These are phyloP conservation scores for Drosophila grimshawi DNA, from an alignment of 1,140 invertebrate species.

Conservation along the genomic window DNA sequence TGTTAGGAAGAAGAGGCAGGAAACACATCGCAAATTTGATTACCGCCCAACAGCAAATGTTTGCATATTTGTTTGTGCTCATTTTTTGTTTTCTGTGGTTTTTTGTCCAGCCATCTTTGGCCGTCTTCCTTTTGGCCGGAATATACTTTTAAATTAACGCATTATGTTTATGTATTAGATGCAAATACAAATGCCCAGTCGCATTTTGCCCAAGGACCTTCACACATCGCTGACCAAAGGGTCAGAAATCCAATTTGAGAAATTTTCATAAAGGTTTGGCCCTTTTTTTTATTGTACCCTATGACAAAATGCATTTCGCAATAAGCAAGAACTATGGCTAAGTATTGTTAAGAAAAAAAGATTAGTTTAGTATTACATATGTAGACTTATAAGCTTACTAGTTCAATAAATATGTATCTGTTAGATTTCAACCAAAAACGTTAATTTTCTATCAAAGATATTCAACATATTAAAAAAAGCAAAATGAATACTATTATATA, in stretches of 20 bases:
- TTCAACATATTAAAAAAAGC: too few relatives aligned
- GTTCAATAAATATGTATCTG: too few relatives aligned
- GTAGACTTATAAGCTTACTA: too few relatives aligned
- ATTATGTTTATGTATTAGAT: constrained; percentile 83
- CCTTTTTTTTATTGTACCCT: constrained; percentile 25
- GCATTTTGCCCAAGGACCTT: constrained; percentile 69
- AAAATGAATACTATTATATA: too few relatives aligned
- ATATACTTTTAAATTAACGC: constrained; percentile 79
- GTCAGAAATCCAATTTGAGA: constrained; percentile 81
- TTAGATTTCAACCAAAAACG: too few relatives aligned
- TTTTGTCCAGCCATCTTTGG: constrained; percentile 22
- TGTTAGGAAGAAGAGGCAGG: constrained; percentile 31
- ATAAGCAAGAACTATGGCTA: neutral
- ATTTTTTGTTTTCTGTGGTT: constrained; percentile 14
- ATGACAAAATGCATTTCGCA: neutral
- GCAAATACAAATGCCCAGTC: constrained; percentile 67
- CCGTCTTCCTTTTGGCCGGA: constrained; percentile 31
- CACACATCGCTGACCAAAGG: constrained; percentile 81
- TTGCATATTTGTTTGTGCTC: constrained; percentile 60
- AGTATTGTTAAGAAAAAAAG: neutral
- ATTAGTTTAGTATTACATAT: too few relatives aligned
- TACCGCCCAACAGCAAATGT: constrained; percentile 66
- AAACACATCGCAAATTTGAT: constrained; percentile 78
- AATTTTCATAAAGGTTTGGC: constrained; percentile 39
- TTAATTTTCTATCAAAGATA: too few relatives aligned